Conservation (phyloP, 2,113 vertebrate genomes). For the Andinoacara biseriatus region DNA sequence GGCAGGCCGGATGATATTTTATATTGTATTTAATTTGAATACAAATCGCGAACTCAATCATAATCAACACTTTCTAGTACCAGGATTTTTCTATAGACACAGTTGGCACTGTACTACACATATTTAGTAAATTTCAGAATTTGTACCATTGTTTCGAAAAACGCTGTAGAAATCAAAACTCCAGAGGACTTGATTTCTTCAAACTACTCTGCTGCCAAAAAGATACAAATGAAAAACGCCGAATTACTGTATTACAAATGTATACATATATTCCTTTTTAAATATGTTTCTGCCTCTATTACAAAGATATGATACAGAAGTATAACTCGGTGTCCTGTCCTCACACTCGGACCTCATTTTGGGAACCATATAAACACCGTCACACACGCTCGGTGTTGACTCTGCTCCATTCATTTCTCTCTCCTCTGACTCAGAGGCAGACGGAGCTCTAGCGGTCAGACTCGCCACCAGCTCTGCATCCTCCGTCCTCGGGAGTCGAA, state of each 20-base stretch:
- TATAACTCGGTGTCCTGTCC: background rate
- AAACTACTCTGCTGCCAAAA: background rate
- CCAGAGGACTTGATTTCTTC: background rate
- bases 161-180: background rate
- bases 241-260: background rate
- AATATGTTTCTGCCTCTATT: background rate
- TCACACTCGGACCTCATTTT: constrained; percentile 42
- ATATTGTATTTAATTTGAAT: background rate
- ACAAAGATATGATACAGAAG: background rate
- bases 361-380: constrained; percentile 32
- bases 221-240: background rate
- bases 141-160: background rate
- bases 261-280: background rate
- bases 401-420: constrained; percentile 75
- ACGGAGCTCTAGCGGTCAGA: constrained; percentile 62
- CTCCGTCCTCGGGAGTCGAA: constrained; percentile 23
- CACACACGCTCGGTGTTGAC: constrained; percentile 59
- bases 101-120: background rate
- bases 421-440: constrained; percentile 62
- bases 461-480: constrained; percentile 42
- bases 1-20: background rate
- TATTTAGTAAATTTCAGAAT: background rate
- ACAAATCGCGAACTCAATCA: background rate
- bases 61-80: background rate
- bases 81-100: background rate